A percentile compares a stretch with the other conserved stretches of the same genome.
Conservation (phyloP, 2,113 vertebrate species). For the Picathartes gymnocephalus region DNA sequence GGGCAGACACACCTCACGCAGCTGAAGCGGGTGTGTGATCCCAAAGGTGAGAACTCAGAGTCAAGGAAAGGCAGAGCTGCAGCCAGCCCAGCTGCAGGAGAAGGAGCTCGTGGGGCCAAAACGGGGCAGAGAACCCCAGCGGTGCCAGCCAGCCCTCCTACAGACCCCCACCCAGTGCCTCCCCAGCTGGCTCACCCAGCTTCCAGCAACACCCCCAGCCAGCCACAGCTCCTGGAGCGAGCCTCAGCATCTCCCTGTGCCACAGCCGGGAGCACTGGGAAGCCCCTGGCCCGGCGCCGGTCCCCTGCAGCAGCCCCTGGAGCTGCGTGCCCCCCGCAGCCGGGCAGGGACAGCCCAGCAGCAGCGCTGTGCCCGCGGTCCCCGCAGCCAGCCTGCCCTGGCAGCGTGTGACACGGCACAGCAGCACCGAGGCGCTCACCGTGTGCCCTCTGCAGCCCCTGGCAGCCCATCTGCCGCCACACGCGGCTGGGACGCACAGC, state of each 20-base stretch:
- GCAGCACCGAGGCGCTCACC: not conserved
- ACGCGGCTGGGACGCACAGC: no score
- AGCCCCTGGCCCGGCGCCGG: accelerated
- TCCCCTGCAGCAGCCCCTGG: not conserved
- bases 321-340: accelerated
- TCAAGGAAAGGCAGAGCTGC: not conserved
- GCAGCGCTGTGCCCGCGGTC: accelerated
- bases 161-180: not conserved
- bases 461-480: not conserved
- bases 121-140: accelerated
- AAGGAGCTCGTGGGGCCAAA: not conserved
- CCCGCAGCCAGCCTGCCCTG: accelerated
- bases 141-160: not conserved
- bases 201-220: accelerated
- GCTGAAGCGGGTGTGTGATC: accelerated
- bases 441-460: accelerated
- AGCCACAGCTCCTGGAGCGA: not conserved
- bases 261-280: not conserved
- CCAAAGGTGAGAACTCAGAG: not conserved
- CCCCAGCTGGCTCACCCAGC: accelerated
- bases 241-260: not conserved
- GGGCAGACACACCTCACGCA: not conserved
- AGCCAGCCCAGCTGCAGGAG: not conserved
- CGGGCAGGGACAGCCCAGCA: accelerated
- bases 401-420: accelerated